Base-by-base conservation (phyloP, 2,113 vertebrate genomes). In the Acrocephalus kingi region DNA sequence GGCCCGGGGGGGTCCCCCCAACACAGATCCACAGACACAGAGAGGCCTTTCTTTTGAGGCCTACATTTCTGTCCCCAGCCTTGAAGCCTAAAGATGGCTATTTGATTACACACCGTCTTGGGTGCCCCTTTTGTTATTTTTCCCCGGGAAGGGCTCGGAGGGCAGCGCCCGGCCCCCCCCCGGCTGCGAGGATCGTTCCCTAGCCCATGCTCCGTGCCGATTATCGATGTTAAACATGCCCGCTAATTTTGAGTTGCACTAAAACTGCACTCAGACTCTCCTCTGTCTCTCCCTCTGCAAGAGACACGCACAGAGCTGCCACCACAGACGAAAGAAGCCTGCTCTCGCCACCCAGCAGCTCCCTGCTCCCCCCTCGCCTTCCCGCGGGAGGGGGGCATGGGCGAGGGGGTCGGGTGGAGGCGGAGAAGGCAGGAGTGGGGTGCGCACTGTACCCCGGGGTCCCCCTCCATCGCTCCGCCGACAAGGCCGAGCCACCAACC, bases 211-310 rank as follows among this genome's bases (percentile, higher is more conserved):
- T 98, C 98, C 95, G 97, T 97, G 98, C 98, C 98, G 98, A 98
- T 99, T 98, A 99, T 99, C 99, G 99, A 99, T 99, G 99, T 98
- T 97, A 98, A 98, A 98, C 98, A 98, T 98, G 99, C 98, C 98
- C 99, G 99, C 99, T 99, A 98, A 99, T 99, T 99, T 99, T 98
- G 98, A 99, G 98, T 98, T 98, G 98, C 98, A 98, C 98, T 98
- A 97, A 98, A 98, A 98, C 98, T 98, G 98, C 99, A 95, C 98
- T 98, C 98, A 97, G 98, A 97, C 93, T 97, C 97, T 94, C 95
- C 87, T 97, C 85, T 84, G 89, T 95, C 79, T 97, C 92, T 96
- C 73, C 66, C 96, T 95, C 90, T 94, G 72, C 20, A 90, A 45
- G 94, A 66, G 80, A 77, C 24, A 59, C 68, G 63, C 85, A 76